phyloP scores from a whole-genome alignment of 2,113 vertebrate species.

The Nematolebias whitei region DNA sequence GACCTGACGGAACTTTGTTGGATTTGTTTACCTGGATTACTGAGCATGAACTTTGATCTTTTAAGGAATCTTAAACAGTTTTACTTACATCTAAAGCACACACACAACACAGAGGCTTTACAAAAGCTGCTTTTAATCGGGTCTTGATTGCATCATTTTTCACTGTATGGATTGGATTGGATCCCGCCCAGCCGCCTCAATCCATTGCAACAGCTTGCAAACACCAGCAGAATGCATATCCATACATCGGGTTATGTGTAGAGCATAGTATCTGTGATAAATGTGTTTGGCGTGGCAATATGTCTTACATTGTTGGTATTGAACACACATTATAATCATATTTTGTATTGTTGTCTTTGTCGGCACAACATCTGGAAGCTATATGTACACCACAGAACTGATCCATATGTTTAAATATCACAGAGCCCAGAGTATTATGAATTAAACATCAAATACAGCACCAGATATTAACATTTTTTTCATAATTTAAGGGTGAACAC shows the following conservation, averaged over 20 bases:
- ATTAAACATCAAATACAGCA: constrained; percentile 9
- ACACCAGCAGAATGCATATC: constrained; percentile 33
- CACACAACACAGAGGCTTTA: no score
- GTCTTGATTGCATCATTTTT: constrained; percentile 51
- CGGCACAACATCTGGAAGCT: constrained; percentile 27
- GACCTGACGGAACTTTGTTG: no score
- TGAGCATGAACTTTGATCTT: no score
- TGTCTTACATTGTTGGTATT: constrained; percentile 9
- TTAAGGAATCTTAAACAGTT: no score
- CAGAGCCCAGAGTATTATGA: neutral
- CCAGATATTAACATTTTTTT: neutral
- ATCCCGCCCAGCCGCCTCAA: constrained; percentile 32
- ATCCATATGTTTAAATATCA: neutral
- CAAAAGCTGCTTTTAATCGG: constrained; percentile 44
- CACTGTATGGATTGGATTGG: constrained; percentile 39
- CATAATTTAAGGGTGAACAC: neutral
- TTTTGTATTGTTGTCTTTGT: constrained; percentile 9
- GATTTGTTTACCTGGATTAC: no score
- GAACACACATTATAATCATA: constrained; percentile 11
- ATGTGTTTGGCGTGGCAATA: constrained; percentile 4
- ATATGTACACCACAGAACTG: neutral
- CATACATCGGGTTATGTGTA: constrained; percentile 1
- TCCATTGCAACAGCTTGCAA: constrained; percentile 61
- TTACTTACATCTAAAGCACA: no score
- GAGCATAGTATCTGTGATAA: constrained; percentile 28